Percentiles rank a stretch among this genome's conserved stretches.
Evolutionary conservation across 2,797 vertebrate genomes (phyloP).

Genomic region (Platalea minor): DNA sequence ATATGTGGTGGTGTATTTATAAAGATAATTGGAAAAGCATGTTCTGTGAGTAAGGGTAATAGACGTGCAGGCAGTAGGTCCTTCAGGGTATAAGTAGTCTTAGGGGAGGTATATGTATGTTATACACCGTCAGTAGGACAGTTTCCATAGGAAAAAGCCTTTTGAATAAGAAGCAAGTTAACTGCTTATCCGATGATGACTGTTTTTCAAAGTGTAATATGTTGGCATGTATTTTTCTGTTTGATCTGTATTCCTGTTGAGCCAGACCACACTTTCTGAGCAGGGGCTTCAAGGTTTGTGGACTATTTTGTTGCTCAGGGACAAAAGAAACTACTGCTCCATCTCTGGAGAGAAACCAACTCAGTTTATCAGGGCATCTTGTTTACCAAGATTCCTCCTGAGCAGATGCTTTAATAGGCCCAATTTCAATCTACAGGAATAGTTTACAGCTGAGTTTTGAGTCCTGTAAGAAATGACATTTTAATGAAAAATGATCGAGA

Average conservation of each 20-base stretch:
- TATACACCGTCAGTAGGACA: neutral
- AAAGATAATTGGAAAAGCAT: conserved; percentile 64
- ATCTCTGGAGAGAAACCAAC: neutral
- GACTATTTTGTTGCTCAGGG: neutral
- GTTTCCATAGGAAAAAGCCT: conserved; percentile 18
- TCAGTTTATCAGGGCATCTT: neutral
- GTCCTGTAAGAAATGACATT: neutral
- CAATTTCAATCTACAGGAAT: neutral
- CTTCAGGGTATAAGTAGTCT: conserved; percentile 47
- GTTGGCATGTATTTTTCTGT: conserved; percentile 18
- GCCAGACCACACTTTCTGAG: neutral
- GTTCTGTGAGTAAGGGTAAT: conserved; percentile 37
- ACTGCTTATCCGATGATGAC: neutral
- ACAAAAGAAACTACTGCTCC: neutral
- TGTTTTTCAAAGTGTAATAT: neutral
- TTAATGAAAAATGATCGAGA: neutral
- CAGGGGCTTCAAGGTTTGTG: neutral
- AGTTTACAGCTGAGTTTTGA: neutral
- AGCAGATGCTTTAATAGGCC: neutral
- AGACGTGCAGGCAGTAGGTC: conserved; percentile 15
- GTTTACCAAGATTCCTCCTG: conserved; percentile 2
- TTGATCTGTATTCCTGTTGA: conserved; percentile 18
- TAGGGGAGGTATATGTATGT: conserved; percentile 15
- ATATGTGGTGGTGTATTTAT: conserved; percentile 44
- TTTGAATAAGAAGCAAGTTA: conserved; percentile 17